Conservation (phyloP, 2,888 invertebrate genomes). For the Seladonia tumulorum region DNA sequence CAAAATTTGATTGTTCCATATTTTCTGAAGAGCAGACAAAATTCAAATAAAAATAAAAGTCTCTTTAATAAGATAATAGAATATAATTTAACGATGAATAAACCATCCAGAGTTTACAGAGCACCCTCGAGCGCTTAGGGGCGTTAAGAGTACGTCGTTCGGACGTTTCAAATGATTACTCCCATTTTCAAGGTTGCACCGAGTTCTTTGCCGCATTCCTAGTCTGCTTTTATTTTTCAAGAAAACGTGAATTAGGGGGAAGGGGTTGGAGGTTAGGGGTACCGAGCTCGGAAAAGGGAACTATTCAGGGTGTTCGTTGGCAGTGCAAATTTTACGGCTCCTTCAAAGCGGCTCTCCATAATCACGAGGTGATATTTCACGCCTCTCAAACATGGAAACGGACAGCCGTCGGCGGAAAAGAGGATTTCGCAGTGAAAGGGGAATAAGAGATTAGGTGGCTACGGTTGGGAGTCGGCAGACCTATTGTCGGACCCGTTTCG, state of each 20-base stretch:
- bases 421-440: constrained; percentile 13
- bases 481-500: background rate
- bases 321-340: constrained; percentile 64
- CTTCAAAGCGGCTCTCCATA: constrained; percentile 63
- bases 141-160: too few relatives aligned
- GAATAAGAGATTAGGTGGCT: constrained; percentile 18
- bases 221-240: constrained; percentile 7
- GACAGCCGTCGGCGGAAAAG: constrained; percentile 24
- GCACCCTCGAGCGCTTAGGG: too few relatives aligned
- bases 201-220: background rate
- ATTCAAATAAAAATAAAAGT: too few relatives aligned
- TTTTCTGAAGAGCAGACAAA: too few relatives aligned
- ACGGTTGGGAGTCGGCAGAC: background rate
- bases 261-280: background rate
- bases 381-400: constrained; percentile 63
- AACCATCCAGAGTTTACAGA: too few relatives aligned
- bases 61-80: too few relatives aligned
- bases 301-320: constrained; percentile 10
- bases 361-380: constrained; percentile 75
- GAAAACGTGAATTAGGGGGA: background rate
- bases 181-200: background rate
- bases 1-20: too few relatives aligned
- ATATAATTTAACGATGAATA: too few relatives aligned
- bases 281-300: background rate
- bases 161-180: background rate